Base-by-base conservation (phyloP, 2,888 invertebrate species). In the Tipula confusa region DNA sequence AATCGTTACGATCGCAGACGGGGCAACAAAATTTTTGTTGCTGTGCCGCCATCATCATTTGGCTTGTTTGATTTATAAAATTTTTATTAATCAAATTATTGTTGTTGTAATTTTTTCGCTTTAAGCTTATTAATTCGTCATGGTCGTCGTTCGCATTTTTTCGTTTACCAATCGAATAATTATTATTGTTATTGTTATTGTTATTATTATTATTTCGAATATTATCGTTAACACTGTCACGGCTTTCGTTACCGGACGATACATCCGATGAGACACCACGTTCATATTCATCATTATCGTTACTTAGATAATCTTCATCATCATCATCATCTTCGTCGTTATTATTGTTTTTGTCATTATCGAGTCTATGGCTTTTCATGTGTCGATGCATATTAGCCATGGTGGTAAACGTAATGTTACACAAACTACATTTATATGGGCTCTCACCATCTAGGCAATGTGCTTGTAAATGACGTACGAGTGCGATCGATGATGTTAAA, bases 341-440 rank as follows among this genome's bases (percentile, higher is more conserved):
- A 82, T 87, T 87, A 83, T 88, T 87, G 15, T 80, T 80, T n/a
- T 80, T 80, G 6, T 80, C 31, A 28, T 36, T 28, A 43, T 88
- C 88, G 83, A 88, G 88, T 84, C 91, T 92, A 88, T 94, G 94
- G 1, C 94, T 95, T 84, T 95, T 91, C 91, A 94, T 92, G 88
- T 96, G 96, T 48, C 95, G 91, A 87, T 95, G 95, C 95, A 96
- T 95, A 89, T 95, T 96, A 29, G 95, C 95, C 88, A 95, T 96
- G 13, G 95, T 95, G 38, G 95, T 95, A 89, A 96, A 96, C 64
- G 95, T 93, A 89, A 95, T 93, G 84, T 93, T 93, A 89, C 96
- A 96, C 86, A 93, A 91, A 87, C 93, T 93, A 88, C 96, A 96
- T 86, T 93, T 93, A 89, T 95, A 96, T 1, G 95, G 95, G 9